A percentile compares a stretch with the other conserved stretches of the same genome.
Evolutionary conservation across 2,113 vertebrate genomes (phyloP).

Genomic region (Etheostoma spectabile): DNA sequence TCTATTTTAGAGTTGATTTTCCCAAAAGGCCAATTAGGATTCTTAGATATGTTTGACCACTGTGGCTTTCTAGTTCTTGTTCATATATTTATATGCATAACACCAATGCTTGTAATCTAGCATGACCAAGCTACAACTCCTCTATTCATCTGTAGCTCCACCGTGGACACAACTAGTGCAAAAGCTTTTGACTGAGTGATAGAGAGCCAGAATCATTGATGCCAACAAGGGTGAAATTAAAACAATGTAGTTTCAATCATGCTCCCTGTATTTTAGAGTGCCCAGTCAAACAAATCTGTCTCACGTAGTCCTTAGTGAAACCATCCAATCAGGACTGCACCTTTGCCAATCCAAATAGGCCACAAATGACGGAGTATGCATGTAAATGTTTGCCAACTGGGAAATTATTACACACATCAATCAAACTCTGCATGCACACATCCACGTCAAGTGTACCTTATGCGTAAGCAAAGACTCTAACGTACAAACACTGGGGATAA

Average conservation of each 20-base stretch:
- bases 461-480: constrained; percentile 57
- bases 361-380: constrained; percentile 66
- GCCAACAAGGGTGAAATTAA: constrained; percentile 65
- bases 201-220: constrained; percentile 36
- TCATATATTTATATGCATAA: constrained; percentile 31
- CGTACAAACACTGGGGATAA: constrained; percentile 46
- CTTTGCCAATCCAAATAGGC: constrained; percentile 78
- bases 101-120: not conserved
- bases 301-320: constrained; percentile 62
- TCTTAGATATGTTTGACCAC: constrained; percentile 14
- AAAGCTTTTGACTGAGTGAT: constrained; percentile 44
- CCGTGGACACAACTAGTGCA: constrained; percentile 25
- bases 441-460: constrained; percentile 40
- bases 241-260: constrained; percentile 67
- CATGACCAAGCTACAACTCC: constrained; percentile 13
- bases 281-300: constrained; percentile 79
- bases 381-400: constrained; percentile 72
- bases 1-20: constrained; percentile 63
- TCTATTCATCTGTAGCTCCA: constrained; percentile 12
- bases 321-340: constrained; percentile 69
- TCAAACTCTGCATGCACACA: constrained; percentile 53
- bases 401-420: constrained; percentile 69
- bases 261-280: constrained; percentile 57
- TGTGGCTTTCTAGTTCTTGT: constrained; percentile 29
- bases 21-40: constrained; percentile 28